Base-by-base conservation (phyloP, 2,113 vertebrate species). In the Micromys minutus region DNA sequence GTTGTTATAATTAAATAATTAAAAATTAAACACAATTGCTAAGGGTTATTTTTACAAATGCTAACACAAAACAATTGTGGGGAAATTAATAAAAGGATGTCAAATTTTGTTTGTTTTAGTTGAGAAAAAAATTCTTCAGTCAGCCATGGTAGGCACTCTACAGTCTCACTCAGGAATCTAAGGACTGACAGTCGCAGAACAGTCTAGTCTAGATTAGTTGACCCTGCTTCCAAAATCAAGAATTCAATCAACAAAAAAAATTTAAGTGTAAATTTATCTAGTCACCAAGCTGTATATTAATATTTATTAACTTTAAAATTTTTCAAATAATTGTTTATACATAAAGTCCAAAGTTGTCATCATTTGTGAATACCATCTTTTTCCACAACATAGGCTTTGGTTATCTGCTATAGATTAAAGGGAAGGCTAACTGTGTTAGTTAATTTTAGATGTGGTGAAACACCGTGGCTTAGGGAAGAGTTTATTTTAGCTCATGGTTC, bases 1-100 rank as follows among this genome's bases (percentile, higher is more conserved):
- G 22, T 19, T 93, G 39, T 87, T 93, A 89, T 86, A 93, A 91
- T 90, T 72, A 88, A 85, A 84, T 76, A 90, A 93, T 39, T 92
- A 74, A 89, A 91, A 91, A 55, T 93, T 76, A 96, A 95, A 83
- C 67, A 42, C 0, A 61, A 11, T 93, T 88, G 59, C 76, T 93
- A 91, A 65, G 83, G 24, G 6, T 19, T 65, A 87, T n/a, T 65
- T 86, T 86, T 86, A 34, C 19, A 50, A 86, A 67, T 67, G 61
- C 29, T 34, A 67, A 67, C 39, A 36, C 45, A 86, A 36, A 86
- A 67, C 3, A 67, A 15, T 86, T 47, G 17, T 86, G 67, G 11
- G 31, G 42, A 50, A 36, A 45, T 65, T 67, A 67, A 67, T 22
- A 50, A 67, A 36, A 72, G 76, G 45, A n/a, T 72, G 86, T 75